A percentile compares a stretch with the other conserved stretches of the same genome.
These are phyloP conservation scores for Melinaea menophilus DNA, from an alignment of 2,888 invertebrate genomes.

Conservation along the genomic window DNA sequence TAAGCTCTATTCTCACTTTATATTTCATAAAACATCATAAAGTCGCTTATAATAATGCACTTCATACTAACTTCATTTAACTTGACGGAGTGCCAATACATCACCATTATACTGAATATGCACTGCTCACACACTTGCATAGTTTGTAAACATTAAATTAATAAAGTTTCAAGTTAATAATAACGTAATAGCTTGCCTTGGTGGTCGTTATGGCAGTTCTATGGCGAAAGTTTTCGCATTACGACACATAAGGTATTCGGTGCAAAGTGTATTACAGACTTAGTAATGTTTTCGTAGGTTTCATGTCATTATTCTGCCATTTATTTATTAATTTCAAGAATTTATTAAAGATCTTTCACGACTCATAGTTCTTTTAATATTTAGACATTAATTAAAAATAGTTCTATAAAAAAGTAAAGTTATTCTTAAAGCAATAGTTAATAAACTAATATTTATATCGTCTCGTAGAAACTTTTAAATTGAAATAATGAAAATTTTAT, in stretches of 20 bases:
- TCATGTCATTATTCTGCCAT: conserved; percentile 10
- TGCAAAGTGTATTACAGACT: conserved; percentile 29
- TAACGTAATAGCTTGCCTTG: conserved; percentile 51
- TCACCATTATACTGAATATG: conserved; percentile 8
- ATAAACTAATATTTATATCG: too few relatives aligned
- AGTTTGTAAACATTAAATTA: conserved; percentile 31
- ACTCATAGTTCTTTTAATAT: not conserved
- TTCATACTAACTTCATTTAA: conserved; percentile 15
- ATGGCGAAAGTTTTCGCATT: conserved; percentile 66
- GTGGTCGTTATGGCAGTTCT: conserved; percentile 55
- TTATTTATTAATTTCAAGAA: not conserved
- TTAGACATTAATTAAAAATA: too few relatives aligned
- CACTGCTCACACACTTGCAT: conserved; percentile 23
- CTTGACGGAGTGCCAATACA: conserved; percentile 7
- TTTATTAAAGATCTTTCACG: not conserved
- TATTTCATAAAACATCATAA: not conserved
- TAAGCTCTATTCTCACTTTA: not conserved
- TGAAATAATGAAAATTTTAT: too few relatives aligned
- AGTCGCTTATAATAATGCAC: not conserved
- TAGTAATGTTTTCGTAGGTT: conserved; percentile 21
- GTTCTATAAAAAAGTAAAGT: too few relatives aligned
- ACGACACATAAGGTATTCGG: conserved; percentile 56
- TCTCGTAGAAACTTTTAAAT: too few relatives aligned
- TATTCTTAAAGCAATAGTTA: too few relatives aligned
- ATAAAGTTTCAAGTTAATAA: conserved; percentile 62